Base-by-base conservation (phyloP, 2,797 vertebrate genomes). In the Sebastes flavidus region DNA sequence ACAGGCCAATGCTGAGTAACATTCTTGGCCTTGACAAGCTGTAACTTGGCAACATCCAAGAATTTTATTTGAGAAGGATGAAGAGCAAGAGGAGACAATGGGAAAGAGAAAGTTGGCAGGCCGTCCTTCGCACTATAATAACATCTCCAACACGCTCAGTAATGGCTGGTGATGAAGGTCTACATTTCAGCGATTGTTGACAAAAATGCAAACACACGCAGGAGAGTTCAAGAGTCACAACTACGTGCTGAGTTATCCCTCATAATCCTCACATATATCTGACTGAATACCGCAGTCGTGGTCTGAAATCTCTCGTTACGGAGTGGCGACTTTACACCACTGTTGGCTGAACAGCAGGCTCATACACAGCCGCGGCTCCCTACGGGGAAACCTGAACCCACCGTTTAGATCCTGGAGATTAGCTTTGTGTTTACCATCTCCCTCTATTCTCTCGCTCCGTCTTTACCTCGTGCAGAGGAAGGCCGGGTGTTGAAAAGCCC, bases 1-100 rank as follows among this genome's bases (percentile, higher is more conserved):
- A 88, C 75, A 87, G 81, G 70, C 76, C 81, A 77, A 81, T 84
- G 89, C 85, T 86, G 87, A 91, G 91, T 87, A 91, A 92, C 88
- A 92, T 89, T 90, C 83, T 90, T 92, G 89, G 83, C 86, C 87
- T 83, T 85, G 16, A 84, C 78, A 65, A 84, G 86, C 79, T 14
- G 86, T 86, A 90, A 91, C 92, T 91, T 89, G 89, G 94, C 91
- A 93, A 90, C 91, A 76, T 89, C 32, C 24, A 67, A 61, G 77
- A 65, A 76, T 88, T 89, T 85, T 88, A 88, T 91, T 90, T 88
- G 81, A 77, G 65, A 67, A 62, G 5, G 55, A 89, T 69, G 74
- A 58, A 81, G 80, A 83, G 79, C 32, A 16, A 70, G 73, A 75
- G 18, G 62, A 79, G 65, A 82, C 72, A 65, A 32, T n/a, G 58